phyloP scores from a whole-genome alignment of 2,888 invertebrate genomes.

The Andrena dorsata region DNA sequence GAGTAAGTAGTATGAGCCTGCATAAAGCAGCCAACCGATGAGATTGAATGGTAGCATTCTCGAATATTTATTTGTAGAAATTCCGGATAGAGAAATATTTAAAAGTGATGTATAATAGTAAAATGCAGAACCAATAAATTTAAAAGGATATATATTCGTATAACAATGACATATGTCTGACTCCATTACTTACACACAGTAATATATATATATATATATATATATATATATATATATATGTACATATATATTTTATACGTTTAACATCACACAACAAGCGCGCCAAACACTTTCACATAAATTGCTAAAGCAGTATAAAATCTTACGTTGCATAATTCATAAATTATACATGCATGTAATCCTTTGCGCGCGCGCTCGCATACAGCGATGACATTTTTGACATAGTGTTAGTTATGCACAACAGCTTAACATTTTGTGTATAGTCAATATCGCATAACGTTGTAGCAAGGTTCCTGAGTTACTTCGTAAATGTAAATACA shows the following conservation, averaged over 20 bases:
- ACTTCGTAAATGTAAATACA: background rate
- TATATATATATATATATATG: background rate
- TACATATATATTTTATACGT: constrained; percentile 23
- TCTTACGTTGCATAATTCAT: background rate
- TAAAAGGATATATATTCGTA: background rate
- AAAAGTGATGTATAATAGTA: background rate
- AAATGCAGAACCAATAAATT: constrained; percentile 12
- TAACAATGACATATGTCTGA: constrained; percentile 17
- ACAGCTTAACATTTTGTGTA: constrained; percentile 1
- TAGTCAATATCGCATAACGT: constrained; percentile 2
- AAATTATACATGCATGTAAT: background rate
- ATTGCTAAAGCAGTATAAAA: constrained; percentile 21
- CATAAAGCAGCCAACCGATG: background rate
- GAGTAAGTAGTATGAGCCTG: constrained; percentile 4
- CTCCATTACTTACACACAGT: constrained; percentile 4
- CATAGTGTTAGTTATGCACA: constrained; percentile 7
- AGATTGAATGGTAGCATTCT: background rate
- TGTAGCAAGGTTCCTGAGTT: background rate
- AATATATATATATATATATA: background rate
- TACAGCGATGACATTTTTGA: constrained; percentile 1
- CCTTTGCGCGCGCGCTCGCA: background rate
- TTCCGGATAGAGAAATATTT: background rate
- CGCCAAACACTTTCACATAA: constrained; percentile 27
- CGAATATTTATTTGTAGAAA: background rate
- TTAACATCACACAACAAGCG: constrained; percentile 33